Percentiles rank a stretch among this genome's conserved stretches.
Conservation (phyloP, 2,797 vertebrate species). For the Anguilla pacifica region DNA sequence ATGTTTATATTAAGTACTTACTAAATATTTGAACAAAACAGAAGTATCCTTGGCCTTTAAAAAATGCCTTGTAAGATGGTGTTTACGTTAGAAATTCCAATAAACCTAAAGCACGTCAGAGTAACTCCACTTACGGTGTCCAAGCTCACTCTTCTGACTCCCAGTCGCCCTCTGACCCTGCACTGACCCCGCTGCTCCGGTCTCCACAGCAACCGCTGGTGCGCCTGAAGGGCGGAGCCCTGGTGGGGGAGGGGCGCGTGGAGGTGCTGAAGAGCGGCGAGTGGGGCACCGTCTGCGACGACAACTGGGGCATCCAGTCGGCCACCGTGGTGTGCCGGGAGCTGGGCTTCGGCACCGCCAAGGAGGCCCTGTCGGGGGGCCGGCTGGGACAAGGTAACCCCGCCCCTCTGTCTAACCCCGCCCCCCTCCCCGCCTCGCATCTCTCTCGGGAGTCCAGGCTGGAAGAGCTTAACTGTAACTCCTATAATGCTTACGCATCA, state of each 20-base stretch:
- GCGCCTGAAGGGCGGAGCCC: constrained; percentile 86
- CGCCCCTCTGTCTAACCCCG: not conserved
- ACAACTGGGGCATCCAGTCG: constrained; percentile 84
- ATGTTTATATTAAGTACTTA: not conserved
- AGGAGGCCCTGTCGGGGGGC: constrained; percentile 81
- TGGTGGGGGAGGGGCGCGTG: constrained; percentile 87
- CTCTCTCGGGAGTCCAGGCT: not conserved
- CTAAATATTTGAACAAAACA: constrained; percentile 1
- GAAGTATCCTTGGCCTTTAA: not conserved
- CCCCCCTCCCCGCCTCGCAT: not conserved
- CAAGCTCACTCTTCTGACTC: not conserved
- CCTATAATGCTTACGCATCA: not conserved
- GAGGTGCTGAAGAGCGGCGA: constrained; percentile 92
- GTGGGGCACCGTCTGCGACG: constrained; percentile 92
- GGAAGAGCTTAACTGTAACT: not conserved
- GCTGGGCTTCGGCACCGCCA: constrained; percentile 90
- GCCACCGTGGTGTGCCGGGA: constrained; percentile 94
- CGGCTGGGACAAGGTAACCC: constrained; percentile 86
- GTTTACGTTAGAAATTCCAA: not conserved
- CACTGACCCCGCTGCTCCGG: not conserved
- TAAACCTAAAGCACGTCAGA: not conserved
- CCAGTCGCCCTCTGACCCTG: too few relatives aligned
- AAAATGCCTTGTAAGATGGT: not conserved
- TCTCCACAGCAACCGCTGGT: constrained; percentile 85
- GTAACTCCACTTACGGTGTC: not conserved